Evolutionary conservation across 2,888 invertebrate species (phyloP).

Genomic region (Caenorhabditis afra): DNA sequence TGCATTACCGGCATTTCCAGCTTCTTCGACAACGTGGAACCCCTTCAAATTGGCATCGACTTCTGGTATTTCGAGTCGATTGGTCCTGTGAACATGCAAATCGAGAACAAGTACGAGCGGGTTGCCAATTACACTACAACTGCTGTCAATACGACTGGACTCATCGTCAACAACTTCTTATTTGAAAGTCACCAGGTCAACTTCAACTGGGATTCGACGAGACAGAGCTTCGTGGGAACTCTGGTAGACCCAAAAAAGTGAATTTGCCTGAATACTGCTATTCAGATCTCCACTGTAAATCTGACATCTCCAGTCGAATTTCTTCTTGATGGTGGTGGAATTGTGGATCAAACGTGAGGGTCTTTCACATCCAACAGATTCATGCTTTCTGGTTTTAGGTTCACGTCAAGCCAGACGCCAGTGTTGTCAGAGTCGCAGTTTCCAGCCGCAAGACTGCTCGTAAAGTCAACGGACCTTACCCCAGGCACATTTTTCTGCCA

Average conservation of each 20-base stretch:
- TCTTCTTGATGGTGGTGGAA: neutral
- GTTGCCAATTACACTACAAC: neutral
- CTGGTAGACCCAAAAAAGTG: neutral
- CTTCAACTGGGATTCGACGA: neutral
- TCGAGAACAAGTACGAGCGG: slow-evolving; percentile 1
- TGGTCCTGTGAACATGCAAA: neutral
- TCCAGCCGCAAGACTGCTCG: neutral
- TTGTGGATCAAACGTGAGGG: neutral
- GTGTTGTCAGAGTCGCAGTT: neutral
- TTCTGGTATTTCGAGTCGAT: slow-evolving; percentile 9
- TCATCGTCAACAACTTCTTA: slow-evolving; percentile 1
- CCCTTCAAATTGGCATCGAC: slow-evolving; percentile 10
- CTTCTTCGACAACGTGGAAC: slow-evolving; percentile 9
- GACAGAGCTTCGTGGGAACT: neutral
- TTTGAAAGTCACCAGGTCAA: neutral
- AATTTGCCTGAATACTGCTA: no score
- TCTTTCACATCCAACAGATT: no score
- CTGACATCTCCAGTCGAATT: neutral
- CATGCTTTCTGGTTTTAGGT: neutral
- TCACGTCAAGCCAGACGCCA: neutral
- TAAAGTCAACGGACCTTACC: neutral
- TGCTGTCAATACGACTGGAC: slow-evolving; percentile 1
- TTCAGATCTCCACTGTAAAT: slow-evolving; percentile 2
- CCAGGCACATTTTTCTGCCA: slow-evolving; percentile 17
- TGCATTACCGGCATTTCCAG: neutral